Evolutionary conservation across 1,140 invertebrate genomes (phyloP).

Genomic region (Ctenoplectra terminalis): DNA sequence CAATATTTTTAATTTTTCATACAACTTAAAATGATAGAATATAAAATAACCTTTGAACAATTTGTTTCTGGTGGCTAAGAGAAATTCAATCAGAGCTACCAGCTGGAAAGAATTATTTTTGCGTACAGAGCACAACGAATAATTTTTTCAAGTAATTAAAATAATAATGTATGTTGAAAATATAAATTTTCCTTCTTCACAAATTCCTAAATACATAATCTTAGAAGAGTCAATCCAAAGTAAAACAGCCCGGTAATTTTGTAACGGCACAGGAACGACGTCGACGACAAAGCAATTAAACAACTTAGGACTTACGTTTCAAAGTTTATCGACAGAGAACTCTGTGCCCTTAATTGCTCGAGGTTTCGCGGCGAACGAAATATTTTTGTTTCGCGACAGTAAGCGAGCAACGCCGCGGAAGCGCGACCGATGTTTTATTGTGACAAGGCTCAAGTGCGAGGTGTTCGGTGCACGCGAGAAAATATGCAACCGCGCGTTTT

Average conservation of each 20-base stretch:
- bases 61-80: too few relatives aligned
- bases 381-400: constrained; percentile 39
- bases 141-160: too few relatives aligned
- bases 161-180: too few relatives aligned
- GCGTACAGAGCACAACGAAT: too few relatives aligned
- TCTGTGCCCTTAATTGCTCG: constrained; percentile 40
- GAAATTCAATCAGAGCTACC: too few relatives aligned
- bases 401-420: constrained; percentile 37
- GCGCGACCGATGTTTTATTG: constrained; percentile 48
- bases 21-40: too few relatives aligned
- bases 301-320: constrained; percentile 7
- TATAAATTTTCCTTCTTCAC: too few relatives aligned
- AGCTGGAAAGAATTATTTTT: too few relatives aligned
- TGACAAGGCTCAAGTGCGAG: constrained; percentile 43
- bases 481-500: constrained; percentile 46
- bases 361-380: constrained; percentile 8
- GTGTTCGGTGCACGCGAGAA: constrained; percentile 22
- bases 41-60: too few relatives aligned
- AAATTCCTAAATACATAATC: too few relatives aligned
- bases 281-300: background rate
- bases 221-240: too few relatives aligned
- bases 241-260: background rate
- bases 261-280: background rate
- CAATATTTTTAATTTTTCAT: too few relatives aligned
- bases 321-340: constrained; percentile 32